Evolutionary conservation across 2,797 vertebrate genomes (phyloP), one percentile per base, ranked within the genome.

Genomic region (Lutjanus campechanus): DNA sequence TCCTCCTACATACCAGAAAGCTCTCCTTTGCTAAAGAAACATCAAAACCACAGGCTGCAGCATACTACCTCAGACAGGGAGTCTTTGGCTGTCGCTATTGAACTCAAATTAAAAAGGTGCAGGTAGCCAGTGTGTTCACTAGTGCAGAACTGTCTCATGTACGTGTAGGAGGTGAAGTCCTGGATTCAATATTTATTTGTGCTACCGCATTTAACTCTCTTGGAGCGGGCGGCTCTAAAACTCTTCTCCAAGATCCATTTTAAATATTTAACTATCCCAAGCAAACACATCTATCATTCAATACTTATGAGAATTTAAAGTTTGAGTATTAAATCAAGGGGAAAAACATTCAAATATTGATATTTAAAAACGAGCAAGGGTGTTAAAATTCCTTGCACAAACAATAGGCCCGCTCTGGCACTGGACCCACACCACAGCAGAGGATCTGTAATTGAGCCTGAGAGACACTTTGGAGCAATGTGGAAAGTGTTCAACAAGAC

Each of bases 81-180:
- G 73, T 67, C 58, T 86, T 84, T 85, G 77, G 77, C 81, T 76
- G 72, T 81, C 60, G 62, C 77, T 81, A 82, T 90, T 87, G 81
- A 89, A 79, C 69, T 88, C 73, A 86, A 89, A 94, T 92, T 92
- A 90, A 92, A 90, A 90, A 82, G 84, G 87, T 83, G 85, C 75
- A 81, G 70, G 68, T 84, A 73, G 76, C 79, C 59, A 81, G 10
- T 67, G 84, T 73, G 78, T 82, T 92, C 81, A 76, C 75, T 68
- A 71, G 71, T 80, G 84, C 56, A 77, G 66, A 62, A 81, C 69
- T n/a, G 81, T 76, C 66, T 82, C 29, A 63, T 89, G 73, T 47
- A 49, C 64, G 67, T 88, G 70, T 85, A 70, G 53, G 69, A 77
- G 56, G 50, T 56, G 58, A 85, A 73, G 63, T 73, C 71, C 69